A percentile compares a stretch with the other conserved stretches of the same genome.
Conservation (phyloP, 2,113 vertebrate genomes). For the Scytalopus superciliaris region DNA sequence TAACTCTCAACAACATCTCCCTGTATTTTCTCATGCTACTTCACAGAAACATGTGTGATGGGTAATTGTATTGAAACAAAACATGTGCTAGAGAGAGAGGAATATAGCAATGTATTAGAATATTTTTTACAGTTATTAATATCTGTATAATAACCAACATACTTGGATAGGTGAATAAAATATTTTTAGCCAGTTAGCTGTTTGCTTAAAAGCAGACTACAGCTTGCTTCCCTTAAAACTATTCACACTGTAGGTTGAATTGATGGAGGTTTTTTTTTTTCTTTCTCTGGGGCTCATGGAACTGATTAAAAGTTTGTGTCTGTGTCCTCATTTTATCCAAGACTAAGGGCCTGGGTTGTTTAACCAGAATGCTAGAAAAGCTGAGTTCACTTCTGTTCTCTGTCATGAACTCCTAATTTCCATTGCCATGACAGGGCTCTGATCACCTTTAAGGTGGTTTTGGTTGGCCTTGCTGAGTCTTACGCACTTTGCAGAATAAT, state of each 20-base stretch:
- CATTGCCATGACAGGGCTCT: fast-evolving
- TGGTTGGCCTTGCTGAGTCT: not conserved
- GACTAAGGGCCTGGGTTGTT: not conserved
- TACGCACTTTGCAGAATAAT: not conserved
- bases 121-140: not conserved
- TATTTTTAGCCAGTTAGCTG: not conserved
- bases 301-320: not conserved
- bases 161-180: not conserved
- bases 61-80: not conserved
- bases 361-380: not conserved
- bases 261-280: not conserved
- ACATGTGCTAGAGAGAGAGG: not conserved
- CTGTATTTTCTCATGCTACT: not conserved
- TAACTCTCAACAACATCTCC: not conserved
- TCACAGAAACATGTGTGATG: not conserved
- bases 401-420: not conserved
- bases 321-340: not conserved
- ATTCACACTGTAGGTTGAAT: not conserved
- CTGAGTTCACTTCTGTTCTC: not conserved
- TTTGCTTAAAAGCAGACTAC: not conserved
- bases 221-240: not conserved
- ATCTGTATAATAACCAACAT: not conserved
- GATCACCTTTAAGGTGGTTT: not conserved
- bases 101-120: not conserved
- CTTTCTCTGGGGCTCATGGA: not conserved